Base-by-base conservation (phyloP, 2,797 vertebrate genomes). In the Scarus forsteni region DNA sequence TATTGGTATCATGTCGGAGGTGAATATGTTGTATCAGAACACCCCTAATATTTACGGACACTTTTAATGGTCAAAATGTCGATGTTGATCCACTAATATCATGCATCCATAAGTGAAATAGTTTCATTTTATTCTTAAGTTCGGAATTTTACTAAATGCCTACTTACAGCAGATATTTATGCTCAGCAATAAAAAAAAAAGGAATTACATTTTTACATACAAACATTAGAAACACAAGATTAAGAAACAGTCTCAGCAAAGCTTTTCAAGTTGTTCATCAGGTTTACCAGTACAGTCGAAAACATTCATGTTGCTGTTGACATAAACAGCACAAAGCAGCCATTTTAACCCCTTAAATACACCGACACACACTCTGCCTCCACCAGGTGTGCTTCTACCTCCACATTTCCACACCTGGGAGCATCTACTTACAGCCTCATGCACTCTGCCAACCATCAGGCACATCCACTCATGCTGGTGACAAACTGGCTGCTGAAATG, bases 381-480 rank as follows among this genome's bases (percentile, higher is more conserved):
- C 27, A 54, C 56, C 64, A 62, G 40, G 42, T 15, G 60, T 80
- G 65, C 13, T 71, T 76, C 77, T 72, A 62, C 39, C 73, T 80
- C 80, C 69, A 71, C 50, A 38, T 61, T 48, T 84, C 27, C 70
- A 81, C 85, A 80, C 75, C 60, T 78, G 68, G 52, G 62, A 56
- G 61, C n/a, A 27, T 81, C 75, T 75, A 53, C 76, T 80, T 68
- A 79, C 79, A 77, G 76, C 70, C 71, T 67, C 59, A 54, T 69
- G 74, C 68, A 80, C 66, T 68, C 72, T 75, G 77, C 72, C 80
- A 40, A 80, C 75, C 80, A 75, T 78, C 68, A 72, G 56, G 59
- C 50, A 52, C 78, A 70, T 86, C 88, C 78, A 83, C 55, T 63
- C 87, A 79, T 14, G 69, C 42, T 89, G 86, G 70, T 84, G 85